phyloP scores from a whole-genome alignment of 2,888 invertebrate species.

The Yponomeuta malinellus region DNA sequence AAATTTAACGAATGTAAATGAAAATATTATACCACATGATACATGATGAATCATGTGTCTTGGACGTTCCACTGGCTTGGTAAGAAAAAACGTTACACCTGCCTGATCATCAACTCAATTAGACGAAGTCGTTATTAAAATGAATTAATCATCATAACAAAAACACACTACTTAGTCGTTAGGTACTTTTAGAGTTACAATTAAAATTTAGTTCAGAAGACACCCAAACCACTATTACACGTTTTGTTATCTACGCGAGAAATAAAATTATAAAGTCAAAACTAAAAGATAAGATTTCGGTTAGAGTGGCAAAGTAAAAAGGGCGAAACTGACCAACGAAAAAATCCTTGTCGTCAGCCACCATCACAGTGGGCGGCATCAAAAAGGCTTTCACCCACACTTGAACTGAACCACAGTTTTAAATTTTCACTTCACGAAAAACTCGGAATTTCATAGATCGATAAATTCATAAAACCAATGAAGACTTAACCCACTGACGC shows the following conservation, averaged over 20 bases:
- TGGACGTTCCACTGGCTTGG: not conserved
- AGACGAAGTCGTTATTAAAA: not conserved
- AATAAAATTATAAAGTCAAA: constrained; percentile 26
- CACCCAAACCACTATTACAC: constrained; percentile 55
- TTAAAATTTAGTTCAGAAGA: not conserved
- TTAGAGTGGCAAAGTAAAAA: not conserved
- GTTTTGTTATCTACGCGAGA: constrained; percentile 40
- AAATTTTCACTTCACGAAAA: not conserved
- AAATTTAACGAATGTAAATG: not conserved
- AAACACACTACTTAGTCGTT: not conserved
- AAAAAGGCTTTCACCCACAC: not conserved
- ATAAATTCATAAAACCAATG: constrained; percentile 18
- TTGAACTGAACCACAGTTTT: not conserved
- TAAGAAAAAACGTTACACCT: constrained; percentile 9
- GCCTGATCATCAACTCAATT: not conserved
- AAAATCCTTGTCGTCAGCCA: not conserved
- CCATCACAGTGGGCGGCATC: constrained; percentile 5
- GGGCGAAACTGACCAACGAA: not conserved
- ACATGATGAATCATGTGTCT: constrained; percentile 1
- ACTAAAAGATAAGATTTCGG: constrained; percentile 6
- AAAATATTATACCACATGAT: not conserved
- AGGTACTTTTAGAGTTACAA: not conserved
- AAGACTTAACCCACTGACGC: constrained; percentile 21
- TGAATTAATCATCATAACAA: not conserved
- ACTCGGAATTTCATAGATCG: constrained; percentile 34